Evolutionary conservation across 2,113 vertebrate genomes (phyloP), one percentile per base, ranked within the genome.

Genomic region (Eonycteris spelaea): DNA sequence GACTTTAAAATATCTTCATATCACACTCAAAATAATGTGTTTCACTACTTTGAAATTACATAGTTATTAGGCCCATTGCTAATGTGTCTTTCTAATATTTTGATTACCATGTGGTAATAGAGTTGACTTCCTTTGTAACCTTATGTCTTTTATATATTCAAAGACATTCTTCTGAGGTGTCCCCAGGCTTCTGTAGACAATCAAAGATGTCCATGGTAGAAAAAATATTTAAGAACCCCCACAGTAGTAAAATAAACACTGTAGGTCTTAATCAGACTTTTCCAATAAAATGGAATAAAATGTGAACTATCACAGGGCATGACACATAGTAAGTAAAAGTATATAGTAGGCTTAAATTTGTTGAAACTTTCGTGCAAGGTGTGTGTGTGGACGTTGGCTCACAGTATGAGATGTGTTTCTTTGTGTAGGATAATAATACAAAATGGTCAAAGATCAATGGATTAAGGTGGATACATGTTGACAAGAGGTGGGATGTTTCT

Each of bases 251-350:
- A 79, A 61, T 89, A 53, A 51, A 26, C 88, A 21, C n/a, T 55
- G 7, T 38, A 35, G 33, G 1, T 85, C 43, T 75, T 86, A 75
- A 70, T 1, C 53, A 48, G 18, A 16, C 30, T 35, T 53, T 80
- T 89, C 48, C n/a, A 96, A 57, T 48, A 51, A 67, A 88, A 70
- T 90, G 14, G 16, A 97, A 24, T 57, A 53, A 75, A 57, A 51
- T 2, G 12, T 18, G 28, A 0, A 75, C 2, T 57, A 7, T 83
- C 15, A 22, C 6, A 51, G 1, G 33, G 4, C 5, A 8, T 55
- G 28, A 22, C 0, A 59, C 15, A 8, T 26, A 30, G 51, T 67
- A 51, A 90, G 3, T 79, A 65, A 30, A 61, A 43, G 0, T 16
- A 55, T 35, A 15, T 19, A 19, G 4, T 48, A 75, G 14, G 10